Evolutionary conservation across 2,113 vertebrate genomes (phyloP), one percentile per base, ranked within the genome.

Genomic region (Butastur rufipennis): DNA sequence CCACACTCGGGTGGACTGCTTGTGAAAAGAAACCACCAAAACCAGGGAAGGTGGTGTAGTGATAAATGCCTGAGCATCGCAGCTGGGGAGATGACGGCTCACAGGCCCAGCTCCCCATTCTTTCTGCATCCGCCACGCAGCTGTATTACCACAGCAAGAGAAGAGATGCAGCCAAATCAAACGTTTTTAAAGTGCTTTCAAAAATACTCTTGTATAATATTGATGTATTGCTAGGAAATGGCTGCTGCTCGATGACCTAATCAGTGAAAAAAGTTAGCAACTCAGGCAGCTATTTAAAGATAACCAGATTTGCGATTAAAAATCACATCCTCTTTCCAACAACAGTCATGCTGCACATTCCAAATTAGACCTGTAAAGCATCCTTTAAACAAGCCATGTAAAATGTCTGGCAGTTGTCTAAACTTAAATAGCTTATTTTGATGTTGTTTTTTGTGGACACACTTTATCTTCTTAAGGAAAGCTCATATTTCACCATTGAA

Each of bases 31-130:
- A 59, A 61, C 27, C 9, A 10, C 12, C 31, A 13, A 72, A 71
- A 45, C 10, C 40, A 36, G 40, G 32, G 38, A 52, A 38, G 13
- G 40, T 16, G 7, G 3, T 17, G 16, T 15, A 62, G 36, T 0
- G 0, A 38, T 22, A 23, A 17, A 29, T 13, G 19, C 48, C 61
- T 16, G 62, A 68, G n/a, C 11, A 2, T 16, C 4, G 0, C 34
- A 27, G 38, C 2, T 19, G 40, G 8, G 26, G 16, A 31, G n/a
- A 40, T 0, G 0, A 13, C 0, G 1, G 55, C 38, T 56, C n/a
- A 8, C 3, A 13, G n/a, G 29, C 48, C 65, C 48, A 16, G 34
- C 11, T 71, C 29, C 21, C 36, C 36, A 0, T 4, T 58, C 71
- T 27, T 14, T 68, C 7, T 32, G 34, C 26, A 17, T 65, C 63